phyloP scores from a whole-genome alignment of 2,888 invertebrate genomes.

The Tridacna gigas region DNA sequence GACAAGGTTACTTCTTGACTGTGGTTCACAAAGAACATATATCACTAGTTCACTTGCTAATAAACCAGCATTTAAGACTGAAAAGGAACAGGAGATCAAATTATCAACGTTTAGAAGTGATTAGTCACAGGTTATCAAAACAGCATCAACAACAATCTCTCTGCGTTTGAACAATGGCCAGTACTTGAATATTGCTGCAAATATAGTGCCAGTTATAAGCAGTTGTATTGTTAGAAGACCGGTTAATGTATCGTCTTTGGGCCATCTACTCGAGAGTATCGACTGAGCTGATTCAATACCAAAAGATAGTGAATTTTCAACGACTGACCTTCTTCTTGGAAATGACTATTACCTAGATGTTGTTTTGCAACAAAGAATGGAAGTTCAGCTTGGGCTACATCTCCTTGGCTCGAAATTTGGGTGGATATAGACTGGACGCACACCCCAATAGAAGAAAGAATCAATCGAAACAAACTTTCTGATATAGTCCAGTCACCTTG shows the following conservation, averaged over 20 bases:
- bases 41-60: constrained; percentile 21
- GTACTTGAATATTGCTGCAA: no score
- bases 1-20: constrained; percentile 26
- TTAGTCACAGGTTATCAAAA: constrained; percentile 13
- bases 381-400: constrained; percentile 11
- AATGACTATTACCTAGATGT: constrained; percentile 30
- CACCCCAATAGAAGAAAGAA: not conserved
- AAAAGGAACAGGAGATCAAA: constrained; percentile 13
- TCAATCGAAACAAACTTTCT: constrained; percentile 16
- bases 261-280: no score
- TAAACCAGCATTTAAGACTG: not conserved
- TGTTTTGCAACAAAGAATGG: not conserved
- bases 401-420: constrained; percentile 15
- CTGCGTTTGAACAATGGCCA: no score
- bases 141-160: constrained; percentile 4
- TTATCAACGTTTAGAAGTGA: constrained; percentile 23
- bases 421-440: constrained; percentile 20
- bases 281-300: no score
- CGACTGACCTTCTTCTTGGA: constrained; percentile 13
- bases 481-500: no score
- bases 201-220: no score
- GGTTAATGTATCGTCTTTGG: no score
- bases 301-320: not conserved
- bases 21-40: constrained; percentile 40
- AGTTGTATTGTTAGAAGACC: no score